Percentiles rank a stretch among this genome's conserved stretches.
phyloP scores from a whole-genome alignment of 2,888 invertebrate species.

The Anodontia alba region DNA sequence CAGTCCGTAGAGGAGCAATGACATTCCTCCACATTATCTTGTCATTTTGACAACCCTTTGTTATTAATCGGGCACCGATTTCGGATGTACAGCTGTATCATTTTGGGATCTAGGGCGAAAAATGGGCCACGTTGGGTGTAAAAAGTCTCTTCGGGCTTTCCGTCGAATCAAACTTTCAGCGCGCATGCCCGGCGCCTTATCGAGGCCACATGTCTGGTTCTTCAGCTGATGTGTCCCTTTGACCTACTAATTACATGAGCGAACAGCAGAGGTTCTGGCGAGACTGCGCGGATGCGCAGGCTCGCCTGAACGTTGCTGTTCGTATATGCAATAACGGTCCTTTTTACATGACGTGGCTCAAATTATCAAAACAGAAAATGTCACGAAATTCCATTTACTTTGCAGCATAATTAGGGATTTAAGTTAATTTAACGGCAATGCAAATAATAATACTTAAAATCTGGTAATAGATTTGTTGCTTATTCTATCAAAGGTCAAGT shows the following conservation, averaged over 20 bases:
- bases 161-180: too few relatives aligned
- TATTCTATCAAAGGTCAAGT: conserved; percentile 18
- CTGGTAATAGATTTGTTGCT: conserved; percentile 8
- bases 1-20: conserved; percentile 30
- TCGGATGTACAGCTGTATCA: not conserved
- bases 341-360: too few relatives aligned
- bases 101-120: not conserved
- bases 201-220: too few relatives aligned
- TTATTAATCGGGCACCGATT: not conserved
- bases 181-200: too few relatives aligned
- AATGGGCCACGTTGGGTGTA: too few relatives aligned
- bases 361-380: not conserved
- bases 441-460: conserved; percentile 11
- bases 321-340: too few relatives aligned
- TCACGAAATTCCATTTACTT: conserved; percentile 14
- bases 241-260: too few relatives aligned
- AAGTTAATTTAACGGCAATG: conserved; percentile 4
- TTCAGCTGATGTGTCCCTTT: too few relatives aligned
- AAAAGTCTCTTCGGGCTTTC: too few relatives aligned
- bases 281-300: too few relatives aligned
- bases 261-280: too few relatives aligned
- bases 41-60: conserved; percentile 29
- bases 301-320: too few relatives aligned
- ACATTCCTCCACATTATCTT: conserved; percentile 57
- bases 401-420: conserved; percentile 14